A percentile compares a stretch with the other conserved stretches of the same genome.
Evolutionary conservation across 2,113 vertebrate genomes (phyloP).

Genomic region (Sula dactylatra): DNA sequence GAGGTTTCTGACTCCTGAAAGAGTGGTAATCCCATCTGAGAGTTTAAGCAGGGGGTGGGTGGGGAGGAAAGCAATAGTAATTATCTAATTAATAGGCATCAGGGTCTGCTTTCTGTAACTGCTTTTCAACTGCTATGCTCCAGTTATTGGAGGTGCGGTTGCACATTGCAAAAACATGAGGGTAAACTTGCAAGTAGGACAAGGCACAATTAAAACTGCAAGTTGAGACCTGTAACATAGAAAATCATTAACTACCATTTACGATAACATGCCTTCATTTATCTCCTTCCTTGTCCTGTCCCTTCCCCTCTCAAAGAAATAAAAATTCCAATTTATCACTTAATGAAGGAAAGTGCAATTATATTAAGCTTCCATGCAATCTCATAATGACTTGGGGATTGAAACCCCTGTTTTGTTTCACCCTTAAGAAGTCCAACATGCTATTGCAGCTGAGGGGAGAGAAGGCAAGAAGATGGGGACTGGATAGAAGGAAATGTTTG

Average conservation of each 20-base stretch:
- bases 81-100: slow-evolving; percentile 10
- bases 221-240: slow-evolving; percentile 3
- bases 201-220: slow-evolving; percentile 26
- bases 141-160: neutral
- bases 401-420: neutral
- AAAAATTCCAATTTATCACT: neutral
- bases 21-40: neutral
- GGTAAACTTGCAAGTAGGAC: neutral
- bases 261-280: rapidly evolving
- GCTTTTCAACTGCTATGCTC: neutral
- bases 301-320: neutral
- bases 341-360: neutral
- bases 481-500: neutral
- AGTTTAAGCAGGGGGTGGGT: neutral
- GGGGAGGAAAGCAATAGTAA: neutral
- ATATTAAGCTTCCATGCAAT: neutral
- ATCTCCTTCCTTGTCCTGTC: neutral
- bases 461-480: neutral
- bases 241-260: slow-evolving; percentile 12
- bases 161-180: neutral
- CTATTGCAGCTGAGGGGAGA: neutral
- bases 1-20: slow-evolving; percentile 8
- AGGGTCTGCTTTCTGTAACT: neutral
- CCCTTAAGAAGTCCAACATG: neutral
- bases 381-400: neutral